Evolutionary conservation across 2,888 invertebrate species (phyloP).

Genomic region (Gasteruption jaculator): DNA sequence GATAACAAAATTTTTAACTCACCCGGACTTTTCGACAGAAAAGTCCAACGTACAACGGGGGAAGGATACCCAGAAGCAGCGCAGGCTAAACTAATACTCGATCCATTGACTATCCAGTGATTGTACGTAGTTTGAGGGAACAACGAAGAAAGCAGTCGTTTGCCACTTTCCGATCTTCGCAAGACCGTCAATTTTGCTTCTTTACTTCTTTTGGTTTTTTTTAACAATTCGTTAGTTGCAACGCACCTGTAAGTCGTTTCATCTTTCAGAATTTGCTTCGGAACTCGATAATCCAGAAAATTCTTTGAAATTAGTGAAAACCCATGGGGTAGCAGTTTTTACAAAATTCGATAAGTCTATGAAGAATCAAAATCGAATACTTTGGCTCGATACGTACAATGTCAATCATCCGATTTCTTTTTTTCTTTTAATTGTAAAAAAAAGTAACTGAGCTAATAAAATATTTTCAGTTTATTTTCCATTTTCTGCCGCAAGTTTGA

Average conservation of each 20-base stretch:
- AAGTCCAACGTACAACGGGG: conserved; percentile 48
- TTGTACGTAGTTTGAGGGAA: conserved; percentile 43
- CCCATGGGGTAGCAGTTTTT: too few relatives aligned
- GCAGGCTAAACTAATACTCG: conserved; percentile 52
- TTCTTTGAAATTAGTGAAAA: too few relatives aligned
- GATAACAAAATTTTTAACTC: too few relatives aligned
- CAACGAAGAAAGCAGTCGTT: conserved; percentile 29
- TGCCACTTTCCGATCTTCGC: conserved; percentile 25
- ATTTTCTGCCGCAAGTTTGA: background rate
- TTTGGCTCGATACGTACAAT: too few relatives aligned
- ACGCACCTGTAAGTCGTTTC: conserved; percentile 41
- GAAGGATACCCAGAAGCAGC: conserved; percentile 52
- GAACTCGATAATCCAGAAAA: too few relatives aligned
- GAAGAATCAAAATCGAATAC: too few relatives aligned
- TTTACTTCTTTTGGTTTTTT: conserved; percentile 46
- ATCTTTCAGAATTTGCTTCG: too few relatives aligned
- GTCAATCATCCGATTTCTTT: too few relatives aligned
- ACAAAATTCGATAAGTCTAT: too few relatives aligned
- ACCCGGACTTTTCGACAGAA: too few relatives aligned
- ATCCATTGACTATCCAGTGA: conserved; percentile 46
- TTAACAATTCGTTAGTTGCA: conserved; percentile 47
- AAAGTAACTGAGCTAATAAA: too few relatives aligned
- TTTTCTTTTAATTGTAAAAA: too few relatives aligned
- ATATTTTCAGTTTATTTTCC: conserved; percentile 2
- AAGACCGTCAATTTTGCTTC: conserved; percentile 44